Evolutionary conservation across 2,113 vertebrate genomes (phyloP), one percentile per base, ranked within the genome.

Genomic region (Spilogale gracilis): DNA sequence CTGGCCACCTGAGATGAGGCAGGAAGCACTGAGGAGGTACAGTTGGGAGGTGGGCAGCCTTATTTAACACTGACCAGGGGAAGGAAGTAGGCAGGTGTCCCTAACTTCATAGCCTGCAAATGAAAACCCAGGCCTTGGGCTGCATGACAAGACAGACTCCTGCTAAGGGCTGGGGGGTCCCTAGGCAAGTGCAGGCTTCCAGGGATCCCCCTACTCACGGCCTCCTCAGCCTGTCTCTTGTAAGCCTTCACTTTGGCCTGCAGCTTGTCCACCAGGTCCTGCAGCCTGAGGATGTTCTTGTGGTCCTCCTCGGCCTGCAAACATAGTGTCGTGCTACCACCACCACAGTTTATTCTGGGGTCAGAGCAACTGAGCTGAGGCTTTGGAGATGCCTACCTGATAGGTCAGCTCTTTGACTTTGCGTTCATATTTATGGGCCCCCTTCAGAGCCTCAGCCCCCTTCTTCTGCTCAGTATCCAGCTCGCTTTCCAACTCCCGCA

Each of bases 191-290:
- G 8, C 4, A 32, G 25, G 67, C 5, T 18, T 27, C 6, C 0
- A 13, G 27, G 16, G 17, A 2, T 6, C 11, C 56, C 73, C 32
- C 78, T 45, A 99, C 99, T 98, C 97, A 99, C 99, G 58, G 98
- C 98, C 91, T 99, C 99, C 95, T 99, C 99, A 9, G 99, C 94
- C 95, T 99, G 79, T 98, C 99, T 98, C 98, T 99, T 99, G 97
- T 99, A 99, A 23, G 99, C 92, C 97, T 99, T 99, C 63, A 99
- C 99, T 98, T 99, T 99, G 96, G 99, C 96, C 96, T 99, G 99
- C 93, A 99, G 98, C 97, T 99, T 99, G 92, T 99, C 99, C 2
- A 99, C 99, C 96, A 99, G 98, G 95, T 99, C 99, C 91, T 99
- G 99, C 84, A 99, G 99, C 52, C 99, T 97, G 69, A 99, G 98